A percentile compares a stretch with the other conserved stretches of the same genome.
Evolutionary conservation across 2,888 invertebrate genomes (phyloP).

Genomic region (Aphodius sticticus): DNA sequence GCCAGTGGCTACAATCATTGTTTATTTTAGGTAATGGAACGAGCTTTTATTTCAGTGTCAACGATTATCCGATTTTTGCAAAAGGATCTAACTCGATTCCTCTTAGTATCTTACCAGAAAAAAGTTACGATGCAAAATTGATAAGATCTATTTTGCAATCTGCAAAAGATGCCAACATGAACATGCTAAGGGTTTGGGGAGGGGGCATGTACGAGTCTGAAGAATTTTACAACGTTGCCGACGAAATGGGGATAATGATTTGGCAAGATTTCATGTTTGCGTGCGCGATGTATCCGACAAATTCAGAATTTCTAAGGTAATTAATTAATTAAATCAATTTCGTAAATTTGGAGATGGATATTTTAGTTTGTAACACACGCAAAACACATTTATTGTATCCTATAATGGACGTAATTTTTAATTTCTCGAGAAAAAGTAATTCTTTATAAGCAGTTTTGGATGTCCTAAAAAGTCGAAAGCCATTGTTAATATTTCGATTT

Average conservation of each 20-base stretch:
- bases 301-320: constrained; percentile 72
- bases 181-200: constrained; percentile 97
- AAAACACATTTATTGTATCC: too few relatives aligned
- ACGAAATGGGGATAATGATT: constrained; percentile 88
- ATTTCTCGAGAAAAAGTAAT: too few relatives aligned
- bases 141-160: constrained; percentile 72
- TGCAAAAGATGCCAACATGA: constrained; percentile 83
- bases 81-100: constrained; percentile 97
- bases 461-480: too few relatives aligned
- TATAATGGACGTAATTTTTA: too few relatives aligned
- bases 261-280: constrained; percentile 99
- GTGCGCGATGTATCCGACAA: constrained; percentile 91
- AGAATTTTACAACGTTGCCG: constrained; percentile 86
- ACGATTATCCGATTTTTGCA: constrained; percentile 87
- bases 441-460: too few relatives aligned
- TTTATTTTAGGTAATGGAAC: constrained; percentile 25
- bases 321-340: constrained; percentile 35
- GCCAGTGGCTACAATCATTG: too few relatives aligned
- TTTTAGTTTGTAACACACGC: too few relatives aligned
- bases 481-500: too few relatives aligned
- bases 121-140: constrained; percentile 65
- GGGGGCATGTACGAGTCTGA: constrained; percentile 96
- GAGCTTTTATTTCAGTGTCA: constrained; percentile 85
- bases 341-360: too few relatives aligned
- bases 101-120: constrained; percentile 82